Percentiles rank a stretch among this genome's conserved stretches.
phyloP scores from a whole-genome alignment of 2,797 vertebrate genomes.

The Hydrocynus forskahlii region DNA sequence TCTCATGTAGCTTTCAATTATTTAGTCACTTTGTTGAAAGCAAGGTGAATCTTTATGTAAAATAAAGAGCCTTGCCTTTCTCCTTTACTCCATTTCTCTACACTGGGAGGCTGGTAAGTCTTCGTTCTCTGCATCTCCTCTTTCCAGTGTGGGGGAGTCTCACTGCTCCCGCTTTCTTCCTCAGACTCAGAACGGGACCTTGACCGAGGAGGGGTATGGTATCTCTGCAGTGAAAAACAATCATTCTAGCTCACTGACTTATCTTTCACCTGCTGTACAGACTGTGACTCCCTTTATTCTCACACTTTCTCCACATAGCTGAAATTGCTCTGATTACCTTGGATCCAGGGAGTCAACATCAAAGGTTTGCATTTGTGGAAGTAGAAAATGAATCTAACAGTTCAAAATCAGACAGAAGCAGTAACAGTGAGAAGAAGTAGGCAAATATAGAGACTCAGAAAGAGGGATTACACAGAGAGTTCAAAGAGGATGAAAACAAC shows the following conservation, averaged over 20 bases:
- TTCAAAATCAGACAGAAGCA: conserved; percentile 50
- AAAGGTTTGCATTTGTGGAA: conserved; percentile 50
- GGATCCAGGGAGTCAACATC: conserved; percentile 52
- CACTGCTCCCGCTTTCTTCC: conserved; percentile 87
- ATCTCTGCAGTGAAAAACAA: conserved; percentile 78
- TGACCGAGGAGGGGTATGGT: conserved; percentile 93
- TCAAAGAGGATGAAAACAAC: background rate
- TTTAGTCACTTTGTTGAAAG: background rate
- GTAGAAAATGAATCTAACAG: conserved; percentile 47
- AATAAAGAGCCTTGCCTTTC: conserved; percentile 85
- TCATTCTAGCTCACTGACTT: background rate
- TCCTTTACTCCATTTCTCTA: conserved; percentile 95
- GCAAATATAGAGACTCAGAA: conserved; percentile 11
- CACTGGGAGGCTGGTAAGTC: conserved; percentile 84
- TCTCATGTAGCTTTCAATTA: too few species aligned
- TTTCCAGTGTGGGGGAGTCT: conserved; percentile 98
- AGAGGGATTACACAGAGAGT: conserved; percentile 1
- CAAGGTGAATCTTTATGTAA: background rate
- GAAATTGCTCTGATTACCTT: conserved; percentile 48
- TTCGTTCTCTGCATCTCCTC: conserved; percentile 95
- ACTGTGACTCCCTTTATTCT: conserved; percentile 33
- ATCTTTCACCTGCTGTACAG: conserved; percentile 3
- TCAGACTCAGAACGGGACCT: conserved; percentile 90
- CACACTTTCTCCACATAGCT: conserved; percentile 40
- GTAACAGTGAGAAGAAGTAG: conserved; percentile 33